Conservation (phyloP, 2,888 invertebrate species). For the Diaprepes abbreviatus region DNA sequence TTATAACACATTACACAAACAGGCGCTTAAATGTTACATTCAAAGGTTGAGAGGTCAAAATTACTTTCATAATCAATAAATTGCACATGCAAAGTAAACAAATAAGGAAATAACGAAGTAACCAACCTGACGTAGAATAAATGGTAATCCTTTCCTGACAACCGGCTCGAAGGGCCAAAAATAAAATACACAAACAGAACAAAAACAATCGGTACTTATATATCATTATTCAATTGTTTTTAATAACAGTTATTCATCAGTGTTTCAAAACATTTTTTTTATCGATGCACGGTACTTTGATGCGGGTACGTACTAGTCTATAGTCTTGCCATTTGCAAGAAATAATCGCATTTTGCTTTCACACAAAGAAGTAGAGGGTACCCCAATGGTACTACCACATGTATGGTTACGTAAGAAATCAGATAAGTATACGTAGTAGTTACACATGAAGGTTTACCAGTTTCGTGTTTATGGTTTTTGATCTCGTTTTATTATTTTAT, state of each 20-base stretch:
- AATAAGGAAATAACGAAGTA: background rate
- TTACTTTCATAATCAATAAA: background rate
- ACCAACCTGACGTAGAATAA: slow-evolving; percentile 25
- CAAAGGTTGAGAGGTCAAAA: slow-evolving; percentile 4
- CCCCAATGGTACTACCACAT: slow-evolving; percentile 8
- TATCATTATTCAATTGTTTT: slow-evolving; percentile 17
- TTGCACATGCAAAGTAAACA: background rate
- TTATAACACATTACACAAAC: no score
- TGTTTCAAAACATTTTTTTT: slow-evolving; percentile 5
- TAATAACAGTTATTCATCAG: background rate
- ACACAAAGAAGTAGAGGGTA: slow-evolving; percentile 18
- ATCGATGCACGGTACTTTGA: no score
- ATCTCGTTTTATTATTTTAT: slow-evolving; percentile 1
- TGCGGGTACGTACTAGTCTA: slow-evolving; percentile 15
- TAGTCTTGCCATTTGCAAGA: slow-evolving; percentile 11
- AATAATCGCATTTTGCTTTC: slow-evolving; percentile 29
- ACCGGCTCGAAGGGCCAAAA: background rate
- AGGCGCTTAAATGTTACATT: background rate
- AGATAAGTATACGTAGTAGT: slow-evolving; percentile 1
- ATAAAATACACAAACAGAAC: slow-evolving; percentile 1
- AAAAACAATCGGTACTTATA: slow-evolving; percentile 11
- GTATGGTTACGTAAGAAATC: slow-evolving; percentile 19
- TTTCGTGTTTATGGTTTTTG: slow-evolving; percentile 12
- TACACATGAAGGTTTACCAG: slow-evolving; percentile 4
- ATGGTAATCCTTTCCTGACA: slow-evolving; percentile 35